Evolutionary conservation across 2,888 invertebrate genomes (phyloP).

Genomic region (Hemithea aestivaria): DNA sequence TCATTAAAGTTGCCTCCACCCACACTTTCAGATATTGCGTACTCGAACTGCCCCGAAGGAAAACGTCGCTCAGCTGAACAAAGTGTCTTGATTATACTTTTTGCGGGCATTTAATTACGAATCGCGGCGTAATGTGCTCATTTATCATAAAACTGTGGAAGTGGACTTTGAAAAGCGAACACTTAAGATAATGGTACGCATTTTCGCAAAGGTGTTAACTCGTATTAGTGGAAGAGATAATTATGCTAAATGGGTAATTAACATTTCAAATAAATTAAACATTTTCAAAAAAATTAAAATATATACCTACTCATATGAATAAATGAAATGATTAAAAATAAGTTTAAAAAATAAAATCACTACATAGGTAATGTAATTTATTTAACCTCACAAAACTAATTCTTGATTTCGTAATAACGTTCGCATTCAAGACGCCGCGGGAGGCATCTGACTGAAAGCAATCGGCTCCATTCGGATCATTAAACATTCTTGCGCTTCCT

Average conservation of each 20-base stretch:
- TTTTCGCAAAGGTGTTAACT: slow-evolving; percentile 7
- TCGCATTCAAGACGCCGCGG: background rate
- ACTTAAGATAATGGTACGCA: slow-evolving; percentile 22
- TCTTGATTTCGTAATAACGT: background rate
- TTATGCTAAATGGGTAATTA: background rate
- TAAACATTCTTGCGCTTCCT: slow-evolving; percentile 3
- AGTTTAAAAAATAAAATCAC: no score
- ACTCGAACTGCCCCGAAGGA: slow-evolving; percentile 25
- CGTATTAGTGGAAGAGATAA: background rate
- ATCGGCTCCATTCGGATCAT: slow-evolving; percentile 2
- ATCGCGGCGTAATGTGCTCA: slow-evolving; percentile 43
- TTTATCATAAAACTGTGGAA: slow-evolving; percentile 41
- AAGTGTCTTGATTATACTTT: slow-evolving; percentile 48
- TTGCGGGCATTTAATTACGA: slow-evolving; percentile 47
- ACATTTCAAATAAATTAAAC: no score
- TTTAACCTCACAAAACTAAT: background rate
- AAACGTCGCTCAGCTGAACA: slow-evolving; percentile 35
- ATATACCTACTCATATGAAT: no score
- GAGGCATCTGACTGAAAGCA: slow-evolving; percentile 1
- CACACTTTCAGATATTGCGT: slow-evolving; percentile 18
- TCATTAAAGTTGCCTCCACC: slow-evolving; percentile 14
- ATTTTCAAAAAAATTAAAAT: no score
- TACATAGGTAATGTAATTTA: no score
- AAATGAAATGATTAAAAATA: no score
- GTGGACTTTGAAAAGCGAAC: slow-evolving; percentile 21